Evolutionary conservation across 2,888 invertebrate species (phyloP), one percentile per base, ranked within the genome.

Genomic region (Sialis lutaria): DNA sequence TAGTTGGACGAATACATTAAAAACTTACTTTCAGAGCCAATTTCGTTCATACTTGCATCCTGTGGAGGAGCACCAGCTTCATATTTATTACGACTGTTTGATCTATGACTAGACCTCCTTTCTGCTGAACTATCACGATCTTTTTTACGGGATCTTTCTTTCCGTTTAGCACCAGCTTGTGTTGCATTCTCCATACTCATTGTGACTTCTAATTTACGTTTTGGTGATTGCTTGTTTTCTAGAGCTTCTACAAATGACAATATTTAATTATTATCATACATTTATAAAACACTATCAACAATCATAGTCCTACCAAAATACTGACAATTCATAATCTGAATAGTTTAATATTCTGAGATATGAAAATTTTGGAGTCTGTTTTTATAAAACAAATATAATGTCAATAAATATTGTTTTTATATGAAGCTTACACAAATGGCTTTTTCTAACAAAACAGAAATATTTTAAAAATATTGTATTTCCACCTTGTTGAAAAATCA

Each of bases 141-240:
- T 50, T 60, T 62, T 51, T 57, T 60, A 47, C 57, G 56, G 33
- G 59, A 57, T 57, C 81, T 80, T 64, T 82, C 82, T 64, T 82
- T 76, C 54, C 72, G 68, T 46, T 72, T 72, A 12, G 65, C 65
- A 6, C 65, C 68, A 42, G 65, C 63, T 40, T 60, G 48, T 50
- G 63, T 65, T 3, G 70, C 70, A 56, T 73, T 73, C 64, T 73
- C 82, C 52, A 80, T 79, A 40, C 84, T 83, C 55, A 79, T 74
- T n/a, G 83, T 81, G 31, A 75, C 73, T 62, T 84, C 82, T 46
- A 84, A 64, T 60, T 86, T 86, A 46, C 86, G 71, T 62, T 86
- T 86, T 45, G 79, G 74, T 49, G 83, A 79, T 63, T 49, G 63
- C 53, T 50, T 46, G 55, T 53, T 52, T 22, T 22, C 22, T 58